phyloP scores from a whole-genome alignment of 2,797 vertebrate species.

The Vultur gryphus region DNA sequence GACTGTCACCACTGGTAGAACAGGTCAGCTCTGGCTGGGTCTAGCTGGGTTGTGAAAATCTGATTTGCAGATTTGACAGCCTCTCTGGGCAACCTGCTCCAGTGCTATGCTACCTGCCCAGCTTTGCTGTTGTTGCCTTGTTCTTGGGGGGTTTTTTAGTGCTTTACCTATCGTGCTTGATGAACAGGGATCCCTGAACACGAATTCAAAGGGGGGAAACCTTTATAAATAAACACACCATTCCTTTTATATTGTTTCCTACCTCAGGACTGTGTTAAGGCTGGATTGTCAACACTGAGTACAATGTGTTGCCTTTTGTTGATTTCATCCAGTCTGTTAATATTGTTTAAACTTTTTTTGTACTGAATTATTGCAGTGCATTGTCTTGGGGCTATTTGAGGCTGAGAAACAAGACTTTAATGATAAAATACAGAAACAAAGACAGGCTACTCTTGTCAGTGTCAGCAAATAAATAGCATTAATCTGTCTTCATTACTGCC shows the following conservation, averaged over 20 bases:
- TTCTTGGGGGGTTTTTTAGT: rapidly evolving
- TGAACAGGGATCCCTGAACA: background rate
- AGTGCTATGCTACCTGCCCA: rapidly evolving
- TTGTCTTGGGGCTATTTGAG: slow-evolving; percentile 25
- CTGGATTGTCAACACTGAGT: background rate
- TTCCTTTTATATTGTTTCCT: background rate
- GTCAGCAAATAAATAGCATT: slow-evolving; percentile 80
- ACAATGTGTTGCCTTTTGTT: background rate
- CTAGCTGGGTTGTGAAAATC: background rate
- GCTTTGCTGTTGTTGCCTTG: background rate
- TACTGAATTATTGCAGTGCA: slow-evolving; percentile 17
- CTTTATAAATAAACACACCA: background rate
- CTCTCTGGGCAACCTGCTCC: background rate
- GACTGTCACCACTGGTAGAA: background rate
- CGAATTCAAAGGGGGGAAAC: background rate
- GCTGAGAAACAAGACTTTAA: slow-evolving; percentile 63
- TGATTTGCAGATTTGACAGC: background rate
- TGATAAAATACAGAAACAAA: slow-evolving; percentile 61
- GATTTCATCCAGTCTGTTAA: background rate
- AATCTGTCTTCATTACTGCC: slow-evolving; percentile 85
- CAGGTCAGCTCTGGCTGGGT: background rate
- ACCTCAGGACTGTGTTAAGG: background rate
- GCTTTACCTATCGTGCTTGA: background rate
- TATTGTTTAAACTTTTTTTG: background rate
- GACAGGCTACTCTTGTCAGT: slow-evolving; percentile 66